phyloP scores from a whole-genome alignment of 2,888 invertebrate genomes.

The Hecatera dysodea region DNA sequence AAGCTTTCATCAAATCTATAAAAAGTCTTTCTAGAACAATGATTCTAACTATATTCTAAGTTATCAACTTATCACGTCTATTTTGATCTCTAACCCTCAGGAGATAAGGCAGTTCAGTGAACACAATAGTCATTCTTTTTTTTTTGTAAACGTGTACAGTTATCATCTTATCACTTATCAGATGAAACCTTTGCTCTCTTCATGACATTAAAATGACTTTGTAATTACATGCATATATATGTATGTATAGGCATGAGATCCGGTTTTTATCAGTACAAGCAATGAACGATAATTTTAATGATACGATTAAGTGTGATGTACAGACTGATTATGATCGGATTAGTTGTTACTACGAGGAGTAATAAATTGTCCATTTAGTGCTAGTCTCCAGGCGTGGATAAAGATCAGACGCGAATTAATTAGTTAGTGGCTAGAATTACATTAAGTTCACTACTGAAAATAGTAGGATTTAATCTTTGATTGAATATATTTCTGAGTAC shows the following conservation, averaged over 20 bases:
- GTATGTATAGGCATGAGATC: conserved; percentile 50
- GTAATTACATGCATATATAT: conserved; percentile 28
- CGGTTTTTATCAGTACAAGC: conserved; percentile 58
- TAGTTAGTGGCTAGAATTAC: not conserved
- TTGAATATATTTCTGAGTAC: too few relatives aligned
- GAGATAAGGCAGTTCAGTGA: conserved; percentile 16
- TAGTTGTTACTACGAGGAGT: conserved; percentile 8
- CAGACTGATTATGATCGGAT: conserved; percentile 37
- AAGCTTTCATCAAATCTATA: conserved; percentile 38
- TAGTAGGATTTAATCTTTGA: not conserved
- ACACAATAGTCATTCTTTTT: not conserved
- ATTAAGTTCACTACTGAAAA: not conserved
- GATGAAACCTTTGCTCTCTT: conserved; percentile 33
- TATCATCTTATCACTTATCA: conserved; percentile 44
- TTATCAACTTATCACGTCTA: conserved; percentile 13
- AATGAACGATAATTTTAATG: conserved; percentile 56
- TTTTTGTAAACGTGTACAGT: conserved; percentile 18
- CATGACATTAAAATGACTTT: conserved; percentile 57
- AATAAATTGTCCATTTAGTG: conserved; percentile 15
- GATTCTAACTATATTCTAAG: not conserved
- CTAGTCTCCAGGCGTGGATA: conserved; percentile 31
- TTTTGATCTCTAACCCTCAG: not conserved
- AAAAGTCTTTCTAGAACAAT: conserved; percentile 9
- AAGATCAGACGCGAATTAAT: not conserved
- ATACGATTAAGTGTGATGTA: conserved; percentile 37